A percentile compares a stretch with the other conserved stretches of the same genome.
These are phyloP conservation scores for Pentalonia nigronervosa DNA, from an alignment of 1,140 invertebrate genomes.

Conservation along the genomic window DNA sequence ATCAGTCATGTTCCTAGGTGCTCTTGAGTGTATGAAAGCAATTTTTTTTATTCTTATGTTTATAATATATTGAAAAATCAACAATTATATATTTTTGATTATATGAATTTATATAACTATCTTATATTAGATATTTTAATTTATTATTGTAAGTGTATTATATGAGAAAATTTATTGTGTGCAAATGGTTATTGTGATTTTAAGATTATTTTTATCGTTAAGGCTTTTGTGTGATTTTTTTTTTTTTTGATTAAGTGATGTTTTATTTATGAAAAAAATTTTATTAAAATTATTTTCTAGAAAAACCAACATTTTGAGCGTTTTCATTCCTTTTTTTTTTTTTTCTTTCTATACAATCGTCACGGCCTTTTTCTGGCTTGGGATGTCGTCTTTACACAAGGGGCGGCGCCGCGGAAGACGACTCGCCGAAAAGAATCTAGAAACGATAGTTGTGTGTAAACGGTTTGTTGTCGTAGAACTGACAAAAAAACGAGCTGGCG, in stretches of 20 bases:
- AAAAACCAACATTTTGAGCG: background rate
- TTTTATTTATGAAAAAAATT: constrained; percentile 55
- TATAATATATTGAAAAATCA: constrained; percentile 12
- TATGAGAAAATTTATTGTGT: constrained; percentile 32
- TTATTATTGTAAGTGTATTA: constrained; percentile 19
- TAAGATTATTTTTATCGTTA: constrained; percentile 52
- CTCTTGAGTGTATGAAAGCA: constrained; percentile 45
- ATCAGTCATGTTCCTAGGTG: constrained; percentile 57
- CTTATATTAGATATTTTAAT: constrained; percentile 5
- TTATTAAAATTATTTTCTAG: constrained; percentile 56
- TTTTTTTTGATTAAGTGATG: constrained; percentile 48
- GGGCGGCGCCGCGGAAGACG: background rate
- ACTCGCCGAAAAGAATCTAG: background rate
- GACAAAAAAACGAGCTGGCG: background rate
- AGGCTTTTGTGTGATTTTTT: constrained; percentile 57
- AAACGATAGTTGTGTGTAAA: background rate
- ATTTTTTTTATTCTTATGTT: constrained; percentile 39
- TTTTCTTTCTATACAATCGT: no score
- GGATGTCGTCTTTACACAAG: background rate
- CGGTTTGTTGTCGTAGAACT: background rate
- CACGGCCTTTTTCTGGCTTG: background rate
- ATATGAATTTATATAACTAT: constrained; percentile 14
- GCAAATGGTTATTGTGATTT: constrained; percentile 55
- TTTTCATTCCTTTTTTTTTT: background rate
- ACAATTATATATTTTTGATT: constrained; percentile 35